phyloP scores from a whole-genome alignment of 2,888 invertebrate genomes.

The Pammene aurita region DNA sequence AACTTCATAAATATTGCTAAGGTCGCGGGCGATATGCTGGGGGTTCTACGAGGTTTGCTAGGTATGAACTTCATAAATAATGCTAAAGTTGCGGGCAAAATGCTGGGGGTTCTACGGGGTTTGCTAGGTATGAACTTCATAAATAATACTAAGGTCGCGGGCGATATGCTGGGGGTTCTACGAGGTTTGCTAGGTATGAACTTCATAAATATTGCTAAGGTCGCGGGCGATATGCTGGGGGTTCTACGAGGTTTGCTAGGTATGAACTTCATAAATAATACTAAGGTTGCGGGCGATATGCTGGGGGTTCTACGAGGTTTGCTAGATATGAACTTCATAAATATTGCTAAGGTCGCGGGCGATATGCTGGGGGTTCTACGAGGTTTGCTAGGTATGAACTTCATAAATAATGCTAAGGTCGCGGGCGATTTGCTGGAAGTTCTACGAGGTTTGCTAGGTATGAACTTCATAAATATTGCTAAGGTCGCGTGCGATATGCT shows the following conservation, averaged over 20 bases:
- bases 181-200: constrained; percentile 84
- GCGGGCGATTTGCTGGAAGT: constrained; percentile 89
- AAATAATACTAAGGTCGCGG: too few species aligned
- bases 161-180: constrained; percentile 87
- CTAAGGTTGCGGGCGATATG: constrained; percentile 89
- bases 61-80: constrained; percentile 79
- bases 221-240: constrained; percentile 89
- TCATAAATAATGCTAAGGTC: too few species aligned
- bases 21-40: constrained; percentile 89
- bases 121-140: constrained; percentile 82
- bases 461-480: too few species aligned
- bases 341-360: too few species aligned
- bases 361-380: constrained; percentile 87
- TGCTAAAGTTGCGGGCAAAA: constrained; percentile 90
- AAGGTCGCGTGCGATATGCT: constrained; percentile 89
- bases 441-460: constrained; percentile 85
- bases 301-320: constrained; percentile 86
- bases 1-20: too few species aligned
- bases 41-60: constrained; percentile 85
- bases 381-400: constrained; percentile 81
- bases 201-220: too few species aligned
- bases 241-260: constrained; percentile 86
- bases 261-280: too few species aligned
- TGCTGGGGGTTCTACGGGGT: constrained; percentile 85
- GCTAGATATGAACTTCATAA: constrained; percentile 80